Evolutionary conservation across 30 jellyfish, hydroid and myxozoan species (phyloP), one percentile per base, ranked within the genome.

Genomic region (Chironex yamaguchii): DNA sequence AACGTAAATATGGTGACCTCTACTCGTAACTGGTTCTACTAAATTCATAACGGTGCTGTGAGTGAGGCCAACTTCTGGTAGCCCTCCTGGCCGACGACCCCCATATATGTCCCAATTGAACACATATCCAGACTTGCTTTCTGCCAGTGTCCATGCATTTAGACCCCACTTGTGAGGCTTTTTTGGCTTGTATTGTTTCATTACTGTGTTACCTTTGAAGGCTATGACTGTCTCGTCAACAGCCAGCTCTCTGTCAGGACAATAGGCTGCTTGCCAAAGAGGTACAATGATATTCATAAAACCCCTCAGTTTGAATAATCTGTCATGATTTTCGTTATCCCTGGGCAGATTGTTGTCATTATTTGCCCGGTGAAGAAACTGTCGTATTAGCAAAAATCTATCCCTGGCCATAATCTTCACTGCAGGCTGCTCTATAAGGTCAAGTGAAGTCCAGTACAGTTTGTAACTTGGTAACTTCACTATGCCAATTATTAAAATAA

Each of bases 61-160:
- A 29, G 84, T 70, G 51, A 70, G 6, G 3, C 77, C 76, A 32
- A 34, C 29, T 14, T 35, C 84, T 6, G 84, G 73, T 31, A 27
- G 30, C 2, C 34, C 84, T 2, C 36, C 74, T 2, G 33, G 33
- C 32, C 36, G 76, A 2, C 17, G 9, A 27, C 84, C 84, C 4
- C 53, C 14, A 51, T 33, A 42, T 13, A 71, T 71, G 74, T 35
- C 78, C 81, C 81, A 67, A 2, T 36, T 71, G 85, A 33, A 71
- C 1, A 71, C 85, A 30, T 71, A 71, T 20, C 85, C 85, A 1
- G 81, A 34, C 30, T 36, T 9, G 49, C 81, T n/a, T n/a, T n/a
- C n/a, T n/a, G n/a, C n/a, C n/a, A n/a, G n/a, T n/a, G 2, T 36
- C 85, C 75, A 72, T n/a, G 76, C 85, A 72, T 72, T 72, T 23